Conservation (phyloP, 2,113 vertebrate genomes). For the Sander lucioperca region DNA sequence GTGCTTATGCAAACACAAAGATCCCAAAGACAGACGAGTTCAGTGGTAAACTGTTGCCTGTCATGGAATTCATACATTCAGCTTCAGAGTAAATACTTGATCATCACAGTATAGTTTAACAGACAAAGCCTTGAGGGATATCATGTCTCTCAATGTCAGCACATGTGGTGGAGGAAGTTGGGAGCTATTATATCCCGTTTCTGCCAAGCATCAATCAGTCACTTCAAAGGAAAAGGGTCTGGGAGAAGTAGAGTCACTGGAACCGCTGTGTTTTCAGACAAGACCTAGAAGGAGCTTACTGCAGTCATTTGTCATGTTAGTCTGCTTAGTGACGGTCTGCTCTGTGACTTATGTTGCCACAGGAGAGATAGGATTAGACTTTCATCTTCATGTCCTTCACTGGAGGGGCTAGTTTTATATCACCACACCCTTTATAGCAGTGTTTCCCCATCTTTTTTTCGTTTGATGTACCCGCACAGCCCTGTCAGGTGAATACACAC, state of each 20-base stretch:
- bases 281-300: conserved; percentile 50
- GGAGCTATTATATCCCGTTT: conserved; percentile 37
- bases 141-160: conserved; percentile 37
- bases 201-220: conserved; percentile 48
- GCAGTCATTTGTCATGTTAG: conserved; percentile 54
- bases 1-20: conserved; percentile 36
- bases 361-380: conserved; percentile 2
- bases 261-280: conserved; percentile 30
- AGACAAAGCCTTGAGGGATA: conserved; percentile 35
- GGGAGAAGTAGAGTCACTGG: conserved; percentile 25
- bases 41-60: neutral
- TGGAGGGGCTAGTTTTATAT: conserved; percentile 8
- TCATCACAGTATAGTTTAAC: conserved; percentile 34
- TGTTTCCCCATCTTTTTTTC: neutral
- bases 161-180: conserved; percentile 44
- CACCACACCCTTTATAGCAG: conserved; percentile 2
- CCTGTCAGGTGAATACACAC: no score
- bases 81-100: conserved; percentile 34
- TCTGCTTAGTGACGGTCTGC: conserved; percentile 9
- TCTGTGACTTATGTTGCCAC: conserved; percentile 39
- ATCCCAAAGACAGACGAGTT: conserved; percentile 9
- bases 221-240: conserved; percentile 55
- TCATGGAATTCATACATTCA: conserved; percentile 25
- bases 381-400: conserved; percentile 30
- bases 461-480: neutral